Evolutionary conservation across 1,140 invertebrate genomes (phyloP).

Genomic region (Ceratina japonica): DNA sequence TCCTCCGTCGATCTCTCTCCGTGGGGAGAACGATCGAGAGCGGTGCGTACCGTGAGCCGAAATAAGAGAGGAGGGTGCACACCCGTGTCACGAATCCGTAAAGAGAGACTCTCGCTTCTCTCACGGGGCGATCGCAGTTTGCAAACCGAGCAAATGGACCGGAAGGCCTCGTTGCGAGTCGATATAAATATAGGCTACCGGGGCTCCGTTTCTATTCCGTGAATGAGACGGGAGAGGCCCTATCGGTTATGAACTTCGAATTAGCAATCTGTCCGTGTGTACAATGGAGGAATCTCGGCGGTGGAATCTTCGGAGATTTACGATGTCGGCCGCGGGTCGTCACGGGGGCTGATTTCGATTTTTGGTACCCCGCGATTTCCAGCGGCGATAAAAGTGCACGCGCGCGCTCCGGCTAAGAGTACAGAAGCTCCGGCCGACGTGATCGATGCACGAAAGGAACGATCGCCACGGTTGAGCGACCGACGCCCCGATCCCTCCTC

Average conservation of each 20-base stretch:
- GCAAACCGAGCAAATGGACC: conserved; percentile 78
- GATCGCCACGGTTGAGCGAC: conserved; percentile 8
- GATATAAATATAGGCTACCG: conserved; percentile 48
- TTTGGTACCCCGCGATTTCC: background rate
- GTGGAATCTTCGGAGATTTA: conserved; percentile 10
- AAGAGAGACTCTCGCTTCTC: conserved; percentile 48
- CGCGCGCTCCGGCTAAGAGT: background rate
- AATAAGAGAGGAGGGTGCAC: conserved; percentile 56
- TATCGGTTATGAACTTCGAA: conserved; percentile 29
- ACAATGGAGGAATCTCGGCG: too few species aligned
- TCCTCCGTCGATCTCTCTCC: conserved; percentile 6
- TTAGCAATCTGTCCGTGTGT: conserved; percentile 1
- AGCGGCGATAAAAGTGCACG: conserved; percentile 12
- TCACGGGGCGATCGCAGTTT: conserved; percentile 68
- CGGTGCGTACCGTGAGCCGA: conserved; percentile 41
- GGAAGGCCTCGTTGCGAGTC: conserved; percentile 59
- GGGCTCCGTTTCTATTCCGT: too few species aligned
- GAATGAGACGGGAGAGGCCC: too few species aligned
- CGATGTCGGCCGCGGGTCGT: background rate
- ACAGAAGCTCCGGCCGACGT: background rate
- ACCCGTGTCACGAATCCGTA: conserved; percentile 59
- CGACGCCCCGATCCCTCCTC: background rate
- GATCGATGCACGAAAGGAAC: conserved; percentile 13
- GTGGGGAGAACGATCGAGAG: conserved; percentile 5
- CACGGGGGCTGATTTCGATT: conserved; percentile 11